Conservation (phyloP, 2,113 vertebrate species). For the Mirounga angustirostris region DNA sequence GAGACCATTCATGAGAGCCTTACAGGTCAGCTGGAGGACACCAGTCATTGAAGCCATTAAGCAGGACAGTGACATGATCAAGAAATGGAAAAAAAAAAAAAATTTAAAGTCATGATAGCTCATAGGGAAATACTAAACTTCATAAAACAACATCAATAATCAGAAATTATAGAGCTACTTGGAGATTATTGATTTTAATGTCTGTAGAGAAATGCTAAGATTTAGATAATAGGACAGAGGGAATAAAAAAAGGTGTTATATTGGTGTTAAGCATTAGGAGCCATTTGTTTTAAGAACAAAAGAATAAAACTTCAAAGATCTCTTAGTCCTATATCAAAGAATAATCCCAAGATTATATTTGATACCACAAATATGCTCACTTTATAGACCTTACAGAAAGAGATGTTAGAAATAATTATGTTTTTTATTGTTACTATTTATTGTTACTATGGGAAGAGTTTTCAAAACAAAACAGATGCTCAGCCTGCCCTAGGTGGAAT, state of each 20-base stretch:
- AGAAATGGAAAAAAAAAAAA: not conserved
- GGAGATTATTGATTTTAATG: not conserved
- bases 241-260: not conserved
- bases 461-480: not conserved
- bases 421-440: not conserved
- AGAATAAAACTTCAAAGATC: not conserved
- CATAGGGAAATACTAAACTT: not conserved
- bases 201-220: not conserved
- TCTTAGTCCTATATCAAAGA: not conserved
- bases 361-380: not conserved
- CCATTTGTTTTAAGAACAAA: constrained; percentile 9
- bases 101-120: not conserved
- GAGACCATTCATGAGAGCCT: not conserved
- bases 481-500: not conserved
- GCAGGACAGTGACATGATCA: not conserved
- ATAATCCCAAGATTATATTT: constrained; percentile 24
- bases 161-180: not conserved
- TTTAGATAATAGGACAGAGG: not conserved
- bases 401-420: not conserved
- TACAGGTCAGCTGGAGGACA: not conserved
- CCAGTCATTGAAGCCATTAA: not conserved
- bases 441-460: not conserved
- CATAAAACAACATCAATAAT: not conserved
- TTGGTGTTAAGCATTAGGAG: not conserved
- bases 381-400: not conserved